A percentile compares a stretch with the other conserved stretches of the same genome.
Conservation (phyloP, 2,888 invertebrate genomes). For the Trachelus iudaicus region DNA sequence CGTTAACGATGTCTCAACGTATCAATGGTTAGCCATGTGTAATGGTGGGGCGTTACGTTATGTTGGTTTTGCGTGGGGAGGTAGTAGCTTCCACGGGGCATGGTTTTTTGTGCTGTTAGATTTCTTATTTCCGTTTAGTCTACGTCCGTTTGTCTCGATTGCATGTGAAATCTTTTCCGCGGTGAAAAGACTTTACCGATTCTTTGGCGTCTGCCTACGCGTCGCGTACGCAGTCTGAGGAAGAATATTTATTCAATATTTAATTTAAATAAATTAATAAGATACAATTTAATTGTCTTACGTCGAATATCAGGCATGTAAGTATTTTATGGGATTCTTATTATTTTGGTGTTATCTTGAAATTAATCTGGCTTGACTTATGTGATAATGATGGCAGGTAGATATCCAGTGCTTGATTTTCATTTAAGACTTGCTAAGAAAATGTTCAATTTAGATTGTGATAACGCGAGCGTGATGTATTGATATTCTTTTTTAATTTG, state of each 20-base stretch:
- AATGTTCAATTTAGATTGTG: neutral
- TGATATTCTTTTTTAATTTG: no score
- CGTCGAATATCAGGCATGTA: neutral
- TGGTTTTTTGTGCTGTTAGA: neutral
- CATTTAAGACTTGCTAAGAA: neutral
- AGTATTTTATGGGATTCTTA: neutral
- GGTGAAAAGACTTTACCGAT: neutral
- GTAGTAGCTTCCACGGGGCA: neutral
- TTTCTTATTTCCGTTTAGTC: neutral
- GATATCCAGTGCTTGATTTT: neutral
- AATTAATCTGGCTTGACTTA: neutral
- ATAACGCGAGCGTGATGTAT: neutral
- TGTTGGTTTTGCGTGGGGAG: neutral
- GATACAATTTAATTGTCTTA: neutral
- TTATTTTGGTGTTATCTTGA: neutral
- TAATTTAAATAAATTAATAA: neutral
- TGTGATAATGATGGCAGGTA: no score
- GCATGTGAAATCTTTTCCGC: neutral
- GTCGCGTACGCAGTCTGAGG: neutral
- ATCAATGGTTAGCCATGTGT: neutral
- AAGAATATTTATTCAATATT: neutral
- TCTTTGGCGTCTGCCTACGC: neutral
- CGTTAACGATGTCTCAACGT: neutral
- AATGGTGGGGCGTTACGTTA: neutral
- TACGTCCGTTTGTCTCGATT: neutral